A percentile compares a stretch with the other conserved stretches of the same genome.
Evolutionary conservation across 1,140 invertebrate species (phyloP).

Genomic region (Portunus trituberculatus): DNA sequence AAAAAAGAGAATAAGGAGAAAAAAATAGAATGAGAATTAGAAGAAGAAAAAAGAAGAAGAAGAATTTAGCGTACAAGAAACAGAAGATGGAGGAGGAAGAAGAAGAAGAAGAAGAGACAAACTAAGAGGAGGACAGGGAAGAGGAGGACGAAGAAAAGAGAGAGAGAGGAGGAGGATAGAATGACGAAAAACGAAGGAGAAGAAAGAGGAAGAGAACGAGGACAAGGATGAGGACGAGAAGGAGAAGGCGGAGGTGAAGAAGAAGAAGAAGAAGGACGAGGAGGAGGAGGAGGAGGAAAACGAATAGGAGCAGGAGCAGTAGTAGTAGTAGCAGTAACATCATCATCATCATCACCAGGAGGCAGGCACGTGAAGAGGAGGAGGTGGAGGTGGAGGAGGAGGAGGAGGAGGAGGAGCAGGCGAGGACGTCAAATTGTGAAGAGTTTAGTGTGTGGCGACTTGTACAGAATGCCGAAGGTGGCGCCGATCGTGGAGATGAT

Average conservation of each 20-base stretch:
- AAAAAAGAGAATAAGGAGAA: background rate
- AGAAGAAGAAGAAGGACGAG: background rate
- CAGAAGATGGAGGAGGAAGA: too few species aligned
- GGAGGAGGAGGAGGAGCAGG: background rate
- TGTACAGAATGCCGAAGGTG: conserved; percentile 81
- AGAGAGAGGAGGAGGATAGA: background rate
- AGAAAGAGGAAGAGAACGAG: background rate
- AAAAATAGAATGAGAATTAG: too few species aligned
- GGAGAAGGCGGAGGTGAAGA: background rate
- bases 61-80: too few species aligned
- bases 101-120: too few species aligned
- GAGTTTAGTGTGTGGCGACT: conserved; percentile 81
- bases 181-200: background rate
- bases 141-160: too few species aligned
- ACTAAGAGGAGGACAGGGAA: too few species aligned
- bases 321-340: background rate
- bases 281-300: background rate
- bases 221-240: background rate
- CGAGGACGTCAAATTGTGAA: conserved; percentile 78
- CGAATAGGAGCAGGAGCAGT: background rate
- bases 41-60: too few species aligned
- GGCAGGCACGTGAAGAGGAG: too few species aligned
- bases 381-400: background rate
- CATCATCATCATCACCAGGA: background rate
- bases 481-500: conserved; percentile 79